Evolutionary conservation across 2,888 invertebrate species (phyloP), one percentile per base, ranked within the genome.

Genomic region (Malacosoma neustria): DNA sequence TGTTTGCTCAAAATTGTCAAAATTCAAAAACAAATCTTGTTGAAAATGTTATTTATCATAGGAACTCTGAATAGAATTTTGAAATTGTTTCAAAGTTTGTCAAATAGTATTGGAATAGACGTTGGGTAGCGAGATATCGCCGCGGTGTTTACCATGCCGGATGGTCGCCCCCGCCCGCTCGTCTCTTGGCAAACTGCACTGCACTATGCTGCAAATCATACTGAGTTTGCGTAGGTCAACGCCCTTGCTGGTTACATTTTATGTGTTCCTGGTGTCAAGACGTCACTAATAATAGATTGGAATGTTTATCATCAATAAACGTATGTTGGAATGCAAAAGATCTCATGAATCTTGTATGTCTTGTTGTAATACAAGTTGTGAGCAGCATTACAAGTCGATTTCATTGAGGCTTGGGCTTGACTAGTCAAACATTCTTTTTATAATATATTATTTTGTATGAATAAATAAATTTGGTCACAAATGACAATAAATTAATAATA

Each of bases 231-330:
- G 71, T 66, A 72, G 84, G 85, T 82, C 82, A 81, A 76, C 68
- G 84, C 73, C 68, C 84, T 68, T 70, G 58, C 53, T 57, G 63
- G 61, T 60, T 69, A 72, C 74, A 66, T 77, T 80, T 79, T 77
- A 79, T 81, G 73, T 79, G 75, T 82, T 84, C 80, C 85, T 82
- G 73, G 74, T 84, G 84, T 82, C 82, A 79, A 75, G 67, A 70
- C 72, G 72, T 75, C 72, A 70, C 67, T 80, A 84, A 76, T 82
- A 82, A 82, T 84, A 84, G 82, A 79, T 76, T 73, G 77, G 72
- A 81, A 82, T 79, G 76, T 61, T 64, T 66, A 71, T 62, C 66
- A 70, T 74, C 72, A 72, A 77, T 72, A 63, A 52, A 66, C 66
- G 69, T 72, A 68, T 56, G 51, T 61, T 57, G 73, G 71, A 61